A percentile compares a stretch with the other conserved stretches of the same genome.
Conservation (phyloP, 2,888 invertebrate species). For the Synergus japonicus region DNA sequence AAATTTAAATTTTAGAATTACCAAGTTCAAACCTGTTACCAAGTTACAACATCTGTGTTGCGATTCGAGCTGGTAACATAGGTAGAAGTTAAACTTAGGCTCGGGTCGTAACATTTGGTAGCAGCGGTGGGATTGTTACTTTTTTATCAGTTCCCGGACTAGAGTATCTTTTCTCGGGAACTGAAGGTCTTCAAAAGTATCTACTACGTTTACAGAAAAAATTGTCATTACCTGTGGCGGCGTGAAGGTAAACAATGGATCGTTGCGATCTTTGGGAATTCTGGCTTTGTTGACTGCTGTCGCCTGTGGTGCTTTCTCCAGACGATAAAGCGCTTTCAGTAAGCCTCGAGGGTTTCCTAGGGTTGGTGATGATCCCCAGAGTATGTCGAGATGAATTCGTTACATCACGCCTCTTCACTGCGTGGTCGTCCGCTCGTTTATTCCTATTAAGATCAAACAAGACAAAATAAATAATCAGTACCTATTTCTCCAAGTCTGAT, state of each 20-base stretch:
- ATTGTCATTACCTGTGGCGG: slow-evolving; percentile 83
- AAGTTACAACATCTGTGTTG: too few species aligned
- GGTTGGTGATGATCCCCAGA: slow-evolving; percentile 67
- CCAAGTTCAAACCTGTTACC: too few species aligned
- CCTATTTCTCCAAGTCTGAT: too few species aligned
- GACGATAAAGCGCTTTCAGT: slow-evolving; percentile 75
- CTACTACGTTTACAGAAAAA: not conserved
- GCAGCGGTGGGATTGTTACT: too few species aligned
- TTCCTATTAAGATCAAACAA: slow-evolving; percentile 58
- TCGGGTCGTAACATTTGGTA: too few species aligned
- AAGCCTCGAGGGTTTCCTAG: slow-evolving; percentile 72
- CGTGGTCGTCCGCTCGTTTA: slow-evolving; percentile 71
- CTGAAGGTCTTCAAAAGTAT: not conserved
- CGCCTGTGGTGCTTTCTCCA: slow-evolving; percentile 77
- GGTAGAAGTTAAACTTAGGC: too few species aligned
- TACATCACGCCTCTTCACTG: slow-evolving; percentile 68
- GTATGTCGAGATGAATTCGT: slow-evolving; percentile 70
- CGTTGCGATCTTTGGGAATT: slow-evolving; percentile 82
- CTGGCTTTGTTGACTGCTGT: slow-evolving; percentile 83
- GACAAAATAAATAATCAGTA: not conserved
- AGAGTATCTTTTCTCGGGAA: too few species aligned
- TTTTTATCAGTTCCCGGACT: too few species aligned
- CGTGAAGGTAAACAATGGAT: slow-evolving; percentile 91
- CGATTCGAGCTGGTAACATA: too few species aligned
- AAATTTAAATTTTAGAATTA: not conserved